These are phyloP conservation scores for Lepidotrigona ventralis DNA, from an alignment of 1,140 invertebrate genomes.

Conservation along the genomic window DNA sequence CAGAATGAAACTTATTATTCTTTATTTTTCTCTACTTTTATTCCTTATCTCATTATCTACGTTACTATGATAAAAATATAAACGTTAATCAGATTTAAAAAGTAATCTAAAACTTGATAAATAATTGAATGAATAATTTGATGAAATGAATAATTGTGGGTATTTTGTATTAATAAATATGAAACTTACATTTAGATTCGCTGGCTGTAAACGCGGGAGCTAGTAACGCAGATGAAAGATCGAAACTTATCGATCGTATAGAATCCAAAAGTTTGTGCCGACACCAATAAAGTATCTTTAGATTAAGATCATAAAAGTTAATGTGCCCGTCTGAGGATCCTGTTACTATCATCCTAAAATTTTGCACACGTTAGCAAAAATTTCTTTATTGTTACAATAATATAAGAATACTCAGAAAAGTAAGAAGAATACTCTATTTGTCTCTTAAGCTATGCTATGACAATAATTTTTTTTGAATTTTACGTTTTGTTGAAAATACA, in stretches of 20 bases:
- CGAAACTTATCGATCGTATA: slow-evolving; percentile 80
- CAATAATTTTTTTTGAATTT: background rate
- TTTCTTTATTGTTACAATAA: background rate
- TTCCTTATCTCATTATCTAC: background rate
- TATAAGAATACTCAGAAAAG: background rate
- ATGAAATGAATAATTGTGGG: background rate
- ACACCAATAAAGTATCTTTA: slow-evolving; percentile 81
- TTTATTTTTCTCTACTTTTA: too few relatives aligned
- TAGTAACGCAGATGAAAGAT: slow-evolving; percentile 65
- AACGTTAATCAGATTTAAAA: background rate
- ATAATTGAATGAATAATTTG: too few relatives aligned
- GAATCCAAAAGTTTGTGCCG: slow-evolving; percentile 76
- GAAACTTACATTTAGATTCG: slow-evolving; percentile 34
- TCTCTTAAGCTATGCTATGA: background rate
- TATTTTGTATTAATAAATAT: background rate
- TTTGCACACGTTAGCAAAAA: background rate
- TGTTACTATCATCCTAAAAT: slow-evolving; percentile 78
- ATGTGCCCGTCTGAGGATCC: slow-evolving; percentile 80
- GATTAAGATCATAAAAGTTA: slow-evolving; percentile 80
- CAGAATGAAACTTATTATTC: background rate
- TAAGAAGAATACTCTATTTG: background rate
- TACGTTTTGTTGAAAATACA: too few relatives aligned
- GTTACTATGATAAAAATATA: background rate
- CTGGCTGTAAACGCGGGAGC: slow-evolving; percentile 1
- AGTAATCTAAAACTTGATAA: background rate